Base-by-base conservation (phyloP, 2,888 invertebrate genomes). In the Eilema caniola region DNA sequence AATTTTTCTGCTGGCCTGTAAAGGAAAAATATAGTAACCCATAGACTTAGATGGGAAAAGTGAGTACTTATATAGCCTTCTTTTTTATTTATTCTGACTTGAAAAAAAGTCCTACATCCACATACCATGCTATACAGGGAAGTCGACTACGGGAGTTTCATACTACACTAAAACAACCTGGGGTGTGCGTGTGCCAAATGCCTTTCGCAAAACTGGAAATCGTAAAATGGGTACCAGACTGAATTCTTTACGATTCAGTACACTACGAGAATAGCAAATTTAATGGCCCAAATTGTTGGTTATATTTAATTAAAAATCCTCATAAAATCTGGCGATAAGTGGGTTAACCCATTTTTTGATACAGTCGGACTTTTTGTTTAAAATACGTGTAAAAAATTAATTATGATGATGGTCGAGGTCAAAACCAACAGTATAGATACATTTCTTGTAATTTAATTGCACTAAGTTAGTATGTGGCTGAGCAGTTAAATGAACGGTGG, bases 291-390 rank as follows among this genome's bases (percentile, higher is more conserved):
- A 2, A 64, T 47, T 23, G 23, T n/a, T 24, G 20, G 57, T 61
- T n/a, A 75, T 37, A n/a, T 62, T 33, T 14, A 61, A 74, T 65
- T 78, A 72, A 67, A 37, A 33, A 0, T 56, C 56, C 64, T 23
- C 10, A 28, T 61, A 41, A 66, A 66, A 62, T 71, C 69, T 61
- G 11, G 59, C n/a, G 56, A 61, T 69, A 69, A 70, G 63, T 33
- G 76, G 81, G 72, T 81, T 74, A 77, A 71, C 68, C 82, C 78
- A 67, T 53, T 63, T 62, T 60, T 61, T 62, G 16, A n/a, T 31
- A 67, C 28, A 70, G 28, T 70, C 79, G 77, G 72, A 75, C 71
- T 77, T 67, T 67, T 14, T 47, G 60, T 53, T 64, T 23, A 59
- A 70, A 56, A 65, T 33, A 0, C 2, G 5, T 56, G 4, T 41